These are phyloP conservation scores for Drosophila pruinosa DNA, from an alignment of 1,140 invertebrate species.

Conservation along the genomic window DNA sequence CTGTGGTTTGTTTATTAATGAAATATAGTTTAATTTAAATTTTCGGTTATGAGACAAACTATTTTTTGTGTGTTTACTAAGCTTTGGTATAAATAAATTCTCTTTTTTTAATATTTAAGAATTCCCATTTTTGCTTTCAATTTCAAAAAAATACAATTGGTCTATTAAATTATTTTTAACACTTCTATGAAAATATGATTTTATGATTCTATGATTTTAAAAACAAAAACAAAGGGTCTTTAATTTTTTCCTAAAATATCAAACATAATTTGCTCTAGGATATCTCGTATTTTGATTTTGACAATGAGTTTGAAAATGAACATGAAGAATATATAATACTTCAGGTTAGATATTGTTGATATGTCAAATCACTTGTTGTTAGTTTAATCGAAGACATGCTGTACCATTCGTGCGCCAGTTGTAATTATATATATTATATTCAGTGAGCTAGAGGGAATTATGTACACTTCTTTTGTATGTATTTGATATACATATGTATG, in stretches of 20 bases:
- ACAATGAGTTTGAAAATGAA: constrained; percentile 79
- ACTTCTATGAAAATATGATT: constrained; percentile 6
- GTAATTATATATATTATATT: background rate
- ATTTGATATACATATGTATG: no score
- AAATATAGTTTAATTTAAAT: constrained; percentile 8
- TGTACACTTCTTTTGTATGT: background rate
- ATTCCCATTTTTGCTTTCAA: background rate
- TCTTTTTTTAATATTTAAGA: constrained; percentile 8
- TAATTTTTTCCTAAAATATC: constrained; percentile 6
- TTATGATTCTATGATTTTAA: no score
- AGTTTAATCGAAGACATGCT: constrained; percentile 37
- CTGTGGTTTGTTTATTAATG: constrained; percentile 17
- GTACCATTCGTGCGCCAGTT: background rate
- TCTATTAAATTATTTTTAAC: constrained; percentile 20
- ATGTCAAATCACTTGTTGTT: constrained; percentile 45
- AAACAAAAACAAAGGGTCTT: background rate
- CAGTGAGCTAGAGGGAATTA: constrained; percentile 26
- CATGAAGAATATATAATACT: constrained; percentile 82
- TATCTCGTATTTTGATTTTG: constrained; percentile 82
- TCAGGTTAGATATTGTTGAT: constrained; percentile 74
- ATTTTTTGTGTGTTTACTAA: constrained; percentile 31
- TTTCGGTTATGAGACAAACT: constrained; percentile 28
- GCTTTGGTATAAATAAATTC: constrained; percentile 10
- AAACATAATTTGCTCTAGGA: constrained; percentile 51
- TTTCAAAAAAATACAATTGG: constrained; percentile 2